These are phyloP conservation scores for Tragelaphus buxtoni DNA, from an alignment of 2,113 vertebrate species.

Conservation along the genomic window DNA sequence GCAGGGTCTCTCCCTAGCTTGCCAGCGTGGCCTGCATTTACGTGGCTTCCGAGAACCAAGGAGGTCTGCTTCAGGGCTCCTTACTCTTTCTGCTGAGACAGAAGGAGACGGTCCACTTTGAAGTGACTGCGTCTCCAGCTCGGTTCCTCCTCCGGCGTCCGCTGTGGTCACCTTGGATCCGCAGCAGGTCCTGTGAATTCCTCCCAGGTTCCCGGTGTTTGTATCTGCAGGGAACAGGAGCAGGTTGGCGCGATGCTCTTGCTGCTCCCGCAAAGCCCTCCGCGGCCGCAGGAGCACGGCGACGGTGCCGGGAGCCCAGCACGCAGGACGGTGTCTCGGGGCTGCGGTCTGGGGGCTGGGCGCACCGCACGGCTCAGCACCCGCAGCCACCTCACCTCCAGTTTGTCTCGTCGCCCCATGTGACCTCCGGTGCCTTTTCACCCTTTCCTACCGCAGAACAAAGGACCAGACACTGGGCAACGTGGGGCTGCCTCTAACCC, in stretches of 20 bases:
- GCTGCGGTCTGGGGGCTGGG: background rate
- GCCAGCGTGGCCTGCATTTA: fast-evolving
- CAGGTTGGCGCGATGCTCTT: fast-evolving
- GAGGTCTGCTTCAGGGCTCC: fast-evolving
- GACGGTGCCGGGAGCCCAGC: fast-evolving
- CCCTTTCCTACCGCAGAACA: fast-evolving
- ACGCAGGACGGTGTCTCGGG: fast-evolving
- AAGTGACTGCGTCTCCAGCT: fast-evolving
- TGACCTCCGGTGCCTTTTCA: background rate
- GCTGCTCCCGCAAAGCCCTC: fast-evolving
- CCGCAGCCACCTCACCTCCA: background rate
- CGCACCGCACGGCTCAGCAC: fast-evolving
- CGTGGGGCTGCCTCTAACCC: fast-evolving
- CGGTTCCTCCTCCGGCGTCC: fast-evolving
- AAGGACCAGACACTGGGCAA: fast-evolving
- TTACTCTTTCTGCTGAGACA: fast-evolving
- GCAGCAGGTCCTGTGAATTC: fast-evolving
- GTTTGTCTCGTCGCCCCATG: fast-evolving
- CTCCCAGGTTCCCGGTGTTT: fast-evolving
- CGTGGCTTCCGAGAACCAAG: fast-evolving
- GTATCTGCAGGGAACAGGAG: fast-evolving
- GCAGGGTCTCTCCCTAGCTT: fast-evolving
- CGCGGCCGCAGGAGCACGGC: fast-evolving
- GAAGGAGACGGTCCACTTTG: fast-evolving
- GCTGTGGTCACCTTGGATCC: fast-evolving